Evolutionary conservation across 2,797 vertebrate species (phyloP).

Genomic region (Schizopygopsis pylzovi): DNA sequence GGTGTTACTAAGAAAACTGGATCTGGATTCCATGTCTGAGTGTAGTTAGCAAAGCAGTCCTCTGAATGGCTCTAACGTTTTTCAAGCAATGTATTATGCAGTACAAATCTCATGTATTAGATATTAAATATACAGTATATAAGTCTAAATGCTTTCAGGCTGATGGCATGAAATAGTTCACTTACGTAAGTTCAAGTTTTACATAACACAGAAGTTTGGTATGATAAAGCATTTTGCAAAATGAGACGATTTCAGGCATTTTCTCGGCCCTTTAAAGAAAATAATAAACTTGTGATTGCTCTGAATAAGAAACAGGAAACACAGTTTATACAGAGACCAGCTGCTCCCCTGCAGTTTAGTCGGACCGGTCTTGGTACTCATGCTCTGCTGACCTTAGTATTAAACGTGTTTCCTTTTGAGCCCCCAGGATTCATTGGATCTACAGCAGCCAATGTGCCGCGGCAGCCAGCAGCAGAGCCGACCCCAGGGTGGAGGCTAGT

Average conservation of each 20-base stretch:
- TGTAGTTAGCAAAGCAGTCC: slow-evolving; percentile 78
- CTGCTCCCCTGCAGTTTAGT: slow-evolving; percentile 38
- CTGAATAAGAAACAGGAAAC: slow-evolving; percentile 58
- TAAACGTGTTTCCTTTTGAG: slow-evolving; percentile 23
- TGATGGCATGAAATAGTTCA: slow-evolving; percentile 37
- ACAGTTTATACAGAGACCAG: slow-evolving; percentile 46
- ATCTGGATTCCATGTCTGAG: slow-evolving; percentile 56
- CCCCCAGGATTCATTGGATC: slow-evolving; percentile 44
- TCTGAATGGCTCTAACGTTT: slow-evolving; percentile 56
- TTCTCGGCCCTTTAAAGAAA: slow-evolving; percentile 47
- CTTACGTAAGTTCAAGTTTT: slow-evolving; percentile 30
- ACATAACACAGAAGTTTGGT: slow-evolving; percentile 43
- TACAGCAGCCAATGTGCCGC: slow-evolving; percentile 79
- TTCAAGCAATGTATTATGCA: slow-evolving; percentile 55
- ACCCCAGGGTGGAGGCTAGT: slow-evolving; percentile 71
- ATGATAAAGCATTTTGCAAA: slow-evolving; percentile 24
- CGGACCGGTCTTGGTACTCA: slow-evolving; percentile 62
- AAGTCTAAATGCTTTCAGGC: slow-evolving; percentile 43
- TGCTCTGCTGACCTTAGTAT: slow-evolving; percentile 74
- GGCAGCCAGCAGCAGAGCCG: slow-evolving; percentile 73
- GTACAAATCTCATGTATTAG: slow-evolving; percentile 40
- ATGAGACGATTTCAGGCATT: slow-evolving; percentile 48
- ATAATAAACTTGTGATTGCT: slow-evolving; percentile 45
- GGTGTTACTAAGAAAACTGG: slow-evolving; percentile 10
- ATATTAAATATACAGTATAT: slow-evolving; percentile 48